Percentiles rank a stretch among this genome's conserved stretches.
phyloP scores from a whole-genome alignment of 2,113 vertebrate genomes.

The Albula glossodonta region DNA sequence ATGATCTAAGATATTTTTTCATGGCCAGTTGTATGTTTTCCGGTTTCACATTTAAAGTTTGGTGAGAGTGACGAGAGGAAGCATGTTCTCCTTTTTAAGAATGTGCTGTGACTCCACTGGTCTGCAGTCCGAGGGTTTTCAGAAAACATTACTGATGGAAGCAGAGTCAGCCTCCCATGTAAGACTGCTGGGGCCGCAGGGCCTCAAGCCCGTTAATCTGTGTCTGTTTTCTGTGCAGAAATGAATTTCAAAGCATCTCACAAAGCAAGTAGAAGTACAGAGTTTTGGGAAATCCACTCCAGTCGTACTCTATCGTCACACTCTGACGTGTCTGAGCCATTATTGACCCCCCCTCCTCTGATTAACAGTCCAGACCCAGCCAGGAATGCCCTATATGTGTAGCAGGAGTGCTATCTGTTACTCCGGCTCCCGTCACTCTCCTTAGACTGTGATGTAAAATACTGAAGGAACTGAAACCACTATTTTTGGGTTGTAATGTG shows the following conservation, averaged over 20 bases:
- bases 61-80: background rate
- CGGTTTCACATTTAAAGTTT: background rate
- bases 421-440: background rate
- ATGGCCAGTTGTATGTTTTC: background rate
- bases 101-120: background rate
- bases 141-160: background rate
- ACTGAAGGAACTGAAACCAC: background rate
- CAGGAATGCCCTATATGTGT: constrained; percentile 10
- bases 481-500: background rate
- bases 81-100: background rate
- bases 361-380: background rate
- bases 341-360: background rate
- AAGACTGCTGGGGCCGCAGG: background rate
- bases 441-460: constrained; percentile 1
- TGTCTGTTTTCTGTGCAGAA: background rate
- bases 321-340: background rate
- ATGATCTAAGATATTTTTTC: background rate
- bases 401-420: constrained; percentile 6
- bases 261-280: background rate
- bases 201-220: background rate
- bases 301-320: background rate
- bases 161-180: background rate
- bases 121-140: background rate
- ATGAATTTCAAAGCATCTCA: background rate
- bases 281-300: background rate